These are phyloP conservation scores for Drosophila mayri DNA, from an alignment of 1,140 invertebrate species.

Conservation along the genomic window DNA sequence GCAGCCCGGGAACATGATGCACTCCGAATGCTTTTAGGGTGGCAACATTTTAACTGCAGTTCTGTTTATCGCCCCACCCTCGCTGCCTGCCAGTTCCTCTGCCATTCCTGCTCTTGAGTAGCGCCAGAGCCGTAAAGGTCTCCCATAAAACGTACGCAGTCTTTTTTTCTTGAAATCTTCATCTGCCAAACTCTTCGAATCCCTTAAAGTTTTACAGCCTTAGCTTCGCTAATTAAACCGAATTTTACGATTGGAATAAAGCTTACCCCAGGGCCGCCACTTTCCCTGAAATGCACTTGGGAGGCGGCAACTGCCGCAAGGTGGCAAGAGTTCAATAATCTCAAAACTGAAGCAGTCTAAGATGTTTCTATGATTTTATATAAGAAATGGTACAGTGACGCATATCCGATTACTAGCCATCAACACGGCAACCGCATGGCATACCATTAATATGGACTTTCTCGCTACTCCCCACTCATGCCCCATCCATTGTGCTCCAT, in stretches of 20 bases:
- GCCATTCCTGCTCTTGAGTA: constrained; percentile 1
- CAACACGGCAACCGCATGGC: constrained; percentile 28
- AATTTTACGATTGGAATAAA: constrained; percentile 35
- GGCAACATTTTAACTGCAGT: constrained; percentile 1
- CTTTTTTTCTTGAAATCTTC: neutral
- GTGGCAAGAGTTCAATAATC: constrained; percentile 27
- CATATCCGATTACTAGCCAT: constrained; percentile 17
- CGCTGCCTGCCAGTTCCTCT: neutral
- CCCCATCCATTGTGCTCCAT: constrained; percentile 3
- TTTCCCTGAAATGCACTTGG: constrained; percentile 16
- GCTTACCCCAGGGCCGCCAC: neutral
- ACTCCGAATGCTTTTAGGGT: constrained; percentile 26
- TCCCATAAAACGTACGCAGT: constrained; percentile 16
- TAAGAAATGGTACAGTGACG: constrained; percentile 13
- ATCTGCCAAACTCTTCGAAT: constrained; percentile 29
- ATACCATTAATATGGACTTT: constrained; percentile 25
- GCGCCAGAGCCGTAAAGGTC: constrained; percentile 6
- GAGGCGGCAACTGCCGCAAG: constrained; percentile 4
- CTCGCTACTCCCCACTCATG: neutral
- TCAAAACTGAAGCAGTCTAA: neutral
- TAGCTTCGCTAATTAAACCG: constrained; percentile 30
- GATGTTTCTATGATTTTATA: constrained; percentile 27
- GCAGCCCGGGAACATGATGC: constrained; percentile 10
- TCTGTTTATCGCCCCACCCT: constrained; percentile 6
- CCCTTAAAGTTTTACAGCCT: constrained; percentile 29